Evolutionary conservation across 2,888 invertebrate genomes (phyloP).

Genomic region (Anthophora plumipes): DNA sequence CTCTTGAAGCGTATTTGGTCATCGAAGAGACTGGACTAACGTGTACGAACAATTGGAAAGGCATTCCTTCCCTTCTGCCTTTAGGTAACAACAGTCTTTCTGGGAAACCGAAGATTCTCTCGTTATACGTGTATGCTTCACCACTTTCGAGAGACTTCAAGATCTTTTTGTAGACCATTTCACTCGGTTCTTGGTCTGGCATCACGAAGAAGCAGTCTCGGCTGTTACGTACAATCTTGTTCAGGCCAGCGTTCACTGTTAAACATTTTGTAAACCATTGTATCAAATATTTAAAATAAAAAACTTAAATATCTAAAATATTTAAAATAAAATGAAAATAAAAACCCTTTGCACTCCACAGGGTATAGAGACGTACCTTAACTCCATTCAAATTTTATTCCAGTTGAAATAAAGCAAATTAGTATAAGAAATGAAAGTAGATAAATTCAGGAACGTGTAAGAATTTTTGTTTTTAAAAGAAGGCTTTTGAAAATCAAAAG

Average conservation of each 20-base stretch:
- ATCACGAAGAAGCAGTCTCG: conserved; percentile 88
- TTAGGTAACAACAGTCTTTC: conserved; percentile 90
- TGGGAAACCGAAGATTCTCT: conserved; percentile 88
- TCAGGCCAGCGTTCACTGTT: conserved; percentile 87
- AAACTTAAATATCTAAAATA: background rate
- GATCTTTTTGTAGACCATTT: conserved; percentile 75
- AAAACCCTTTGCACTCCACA: too few species aligned
- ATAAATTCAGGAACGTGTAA: too few species aligned
- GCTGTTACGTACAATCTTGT: conserved; percentile 89
- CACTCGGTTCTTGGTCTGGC: conserved; percentile 85
- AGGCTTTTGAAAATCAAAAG: background rate
- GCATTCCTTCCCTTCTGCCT: conserved; percentile 89
- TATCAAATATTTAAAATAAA: background rate
- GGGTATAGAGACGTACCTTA: too few species aligned
- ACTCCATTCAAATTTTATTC: too few species aligned
- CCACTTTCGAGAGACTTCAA: conserved; percentile 83
- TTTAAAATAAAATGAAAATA: too few species aligned
- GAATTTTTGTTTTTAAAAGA: too few species aligned
- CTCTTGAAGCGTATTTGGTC: conserved; percentile 85
- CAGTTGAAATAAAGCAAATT: too few species aligned
- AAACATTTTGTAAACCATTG: background rate
- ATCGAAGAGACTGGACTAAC: conserved; percentile 86
- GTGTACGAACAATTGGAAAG: conserved; percentile 88
- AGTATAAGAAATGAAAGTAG: too few species aligned
- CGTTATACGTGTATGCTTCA: conserved; percentile 84